Evolutionary conservation across 2,113 vertebrate genomes (phyloP).

Genomic region (Rhynchopsitta pachyrhyncha): DNA sequence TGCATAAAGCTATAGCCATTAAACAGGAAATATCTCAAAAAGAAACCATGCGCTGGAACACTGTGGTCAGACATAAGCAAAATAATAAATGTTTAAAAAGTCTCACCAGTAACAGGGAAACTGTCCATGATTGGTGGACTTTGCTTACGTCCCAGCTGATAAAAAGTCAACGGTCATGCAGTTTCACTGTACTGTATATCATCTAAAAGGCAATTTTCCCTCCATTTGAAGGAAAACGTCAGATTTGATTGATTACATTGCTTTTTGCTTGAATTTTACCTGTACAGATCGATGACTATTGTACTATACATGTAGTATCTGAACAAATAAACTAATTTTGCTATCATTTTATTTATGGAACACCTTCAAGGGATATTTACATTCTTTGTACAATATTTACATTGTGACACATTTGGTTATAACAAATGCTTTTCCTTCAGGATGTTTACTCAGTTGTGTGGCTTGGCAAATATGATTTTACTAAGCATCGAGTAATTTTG

Average conservation of each 20-base stretch:
- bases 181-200: neutral
- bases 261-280: slow-evolving; percentile 23
- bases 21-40: neutral
- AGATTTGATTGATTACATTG: neutral
- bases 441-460: slow-evolving; percentile 7
- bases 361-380: slow-evolving; percentile 14
- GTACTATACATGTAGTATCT: neutral
- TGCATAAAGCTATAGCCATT: neutral
- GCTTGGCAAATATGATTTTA: slow-evolving; percentile 1
- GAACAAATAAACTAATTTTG: slow-evolving; percentile 11
- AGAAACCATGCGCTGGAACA: neutral
- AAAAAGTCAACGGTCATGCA: neutral
- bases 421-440: slow-evolving; percentile 7
- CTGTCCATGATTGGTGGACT: neutral
- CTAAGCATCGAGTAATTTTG: slow-evolving; percentile 1
- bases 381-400: slow-evolving; percentile 36
- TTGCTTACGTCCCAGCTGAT: neutral
- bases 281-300: slow-evolving; percentile 4
- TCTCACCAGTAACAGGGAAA: neutral
- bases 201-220: slow-evolving; percentile 13
- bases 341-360: neutral
- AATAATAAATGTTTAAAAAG: neutral
- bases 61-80: neutral
- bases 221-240: neutral
- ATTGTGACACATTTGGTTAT: slow-evolving; percentile 1